phyloP scores from a whole-genome alignment of 2,888 invertebrate species.

The Creontiades dilutus region DNA sequence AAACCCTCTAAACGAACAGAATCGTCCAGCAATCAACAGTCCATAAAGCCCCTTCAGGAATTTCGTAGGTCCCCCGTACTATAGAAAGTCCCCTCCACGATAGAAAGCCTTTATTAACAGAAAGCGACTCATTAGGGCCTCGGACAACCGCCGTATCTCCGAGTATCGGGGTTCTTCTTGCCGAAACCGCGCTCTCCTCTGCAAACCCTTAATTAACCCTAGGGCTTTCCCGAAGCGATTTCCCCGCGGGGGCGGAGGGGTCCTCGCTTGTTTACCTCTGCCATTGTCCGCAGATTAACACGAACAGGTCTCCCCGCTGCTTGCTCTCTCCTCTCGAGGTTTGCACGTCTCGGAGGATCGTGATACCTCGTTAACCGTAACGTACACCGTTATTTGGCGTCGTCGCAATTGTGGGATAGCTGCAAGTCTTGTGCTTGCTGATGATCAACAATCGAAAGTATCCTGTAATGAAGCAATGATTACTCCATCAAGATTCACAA shows the following conservation, averaged over 20 bases:
- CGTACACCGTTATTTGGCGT: background rate
- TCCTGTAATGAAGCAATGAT: too few species aligned
- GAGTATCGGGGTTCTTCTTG: constrained; percentile 11
- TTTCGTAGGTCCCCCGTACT: background rate
- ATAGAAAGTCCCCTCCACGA: background rate
- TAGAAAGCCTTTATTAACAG: background rate
- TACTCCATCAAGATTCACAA: too few species aligned
- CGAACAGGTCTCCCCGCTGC: background rate
- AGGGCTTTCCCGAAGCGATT: constrained; percentile 15
- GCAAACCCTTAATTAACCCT: constrained; percentile 22
- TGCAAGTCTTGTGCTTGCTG: too few species aligned
- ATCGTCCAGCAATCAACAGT: background rate
- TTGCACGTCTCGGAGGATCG: background rate
- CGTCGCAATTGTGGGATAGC: too few species aligned
- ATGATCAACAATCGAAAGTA: too few species aligned
- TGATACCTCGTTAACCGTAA: constrained; percentile 1
- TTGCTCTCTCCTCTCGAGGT: background rate
- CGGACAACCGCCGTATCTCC: background rate
- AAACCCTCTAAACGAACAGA: background rate
- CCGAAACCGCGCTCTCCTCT: constrained; percentile 17
- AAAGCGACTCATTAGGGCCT: constrained; percentile 9
- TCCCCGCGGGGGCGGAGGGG: background rate
- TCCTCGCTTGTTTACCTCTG: background rate
- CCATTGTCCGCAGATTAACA: constrained; percentile 32
- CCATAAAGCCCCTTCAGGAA: background rate